Percentiles rank a stretch among this genome's conserved stretches.
Conservation (phyloP, 2,797 vertebrate species). For the Masticophis lateralis region DNA sequence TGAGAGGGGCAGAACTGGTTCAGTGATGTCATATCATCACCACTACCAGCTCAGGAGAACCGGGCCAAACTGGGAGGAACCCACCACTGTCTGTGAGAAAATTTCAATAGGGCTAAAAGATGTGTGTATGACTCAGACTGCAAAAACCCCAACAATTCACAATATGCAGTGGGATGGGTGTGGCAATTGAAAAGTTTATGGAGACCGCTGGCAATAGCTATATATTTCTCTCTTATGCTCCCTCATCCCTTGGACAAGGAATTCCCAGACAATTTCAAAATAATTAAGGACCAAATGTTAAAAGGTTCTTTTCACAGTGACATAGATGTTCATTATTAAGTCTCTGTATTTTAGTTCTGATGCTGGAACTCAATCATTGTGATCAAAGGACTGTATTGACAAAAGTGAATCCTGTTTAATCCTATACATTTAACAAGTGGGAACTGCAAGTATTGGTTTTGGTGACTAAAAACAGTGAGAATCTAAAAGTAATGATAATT, state of each 20-base stretch:
- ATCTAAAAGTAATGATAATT: slow-evolving; percentile 17
- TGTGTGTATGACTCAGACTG: slow-evolving; percentile 72
- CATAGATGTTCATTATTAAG: slow-evolving; percentile 62
- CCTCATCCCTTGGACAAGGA: slow-evolving; percentile 59
- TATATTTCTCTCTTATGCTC: slow-evolving; percentile 22
- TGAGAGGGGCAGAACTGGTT: too few species aligned
- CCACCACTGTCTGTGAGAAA: slow-evolving; percentile 56
- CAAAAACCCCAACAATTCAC: slow-evolving; percentile 49
- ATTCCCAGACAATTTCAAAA: slow-evolving; percentile 66
- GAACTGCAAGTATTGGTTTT: slow-evolving; percentile 39
- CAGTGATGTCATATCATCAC: too few species aligned
- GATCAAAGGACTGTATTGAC: slow-evolving; percentile 54
- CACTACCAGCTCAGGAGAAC: too few species aligned
- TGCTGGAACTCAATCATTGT: slow-evolving; percentile 52
- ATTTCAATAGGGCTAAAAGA: slow-evolving; percentile 75
- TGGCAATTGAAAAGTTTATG: slow-evolving; percentile 59
- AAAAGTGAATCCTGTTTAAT: slow-evolving; percentile 54
- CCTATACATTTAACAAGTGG: slow-evolving; percentile 40
- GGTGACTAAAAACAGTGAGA: slow-evolving; percentile 13
- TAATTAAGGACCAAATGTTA: slow-evolving; percentile 68
- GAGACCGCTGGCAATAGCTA: slow-evolving; percentile 8
- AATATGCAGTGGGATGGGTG: slow-evolving; percentile 55
- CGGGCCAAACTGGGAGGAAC: too few species aligned
- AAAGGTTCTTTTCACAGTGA: slow-evolving; percentile 54
- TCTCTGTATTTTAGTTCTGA: slow-evolving; percentile 62